These are phyloP conservation scores for Rhagoletis pomonella DNA, from an alignment of 1,140 invertebrate species.

Conservation along the genomic window DNA sequence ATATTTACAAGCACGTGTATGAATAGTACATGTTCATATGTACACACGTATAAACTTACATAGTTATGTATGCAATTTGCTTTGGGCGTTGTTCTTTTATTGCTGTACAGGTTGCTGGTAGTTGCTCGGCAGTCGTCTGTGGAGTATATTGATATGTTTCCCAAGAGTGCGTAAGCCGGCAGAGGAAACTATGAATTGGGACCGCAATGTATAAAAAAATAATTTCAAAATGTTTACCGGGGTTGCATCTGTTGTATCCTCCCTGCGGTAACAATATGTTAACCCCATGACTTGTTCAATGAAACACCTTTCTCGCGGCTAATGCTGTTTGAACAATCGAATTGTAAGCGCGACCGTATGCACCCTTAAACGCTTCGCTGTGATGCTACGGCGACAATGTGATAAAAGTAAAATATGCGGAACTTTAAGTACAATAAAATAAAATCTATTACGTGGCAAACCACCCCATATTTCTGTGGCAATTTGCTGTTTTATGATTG, in stretches of 20 bases:
- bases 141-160: constrained; percentile 63
- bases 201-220: constrained; percentile 56
- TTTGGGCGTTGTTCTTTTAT: constrained; percentile 38
- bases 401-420: constrained; percentile 40
- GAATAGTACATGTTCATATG: neutral
- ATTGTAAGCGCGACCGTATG: constrained; percentile 40
- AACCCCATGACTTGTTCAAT: constrained; percentile 67
- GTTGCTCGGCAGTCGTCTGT: neutral
- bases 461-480: constrained; percentile 74
- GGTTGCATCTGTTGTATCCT: constrained; percentile 54
- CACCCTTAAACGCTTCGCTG: constrained; percentile 42
- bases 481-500: constrained; percentile 73
- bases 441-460: constrained; percentile 74
- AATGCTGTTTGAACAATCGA: constrained; percentile 39
- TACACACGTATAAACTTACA: neutral
- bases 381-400: constrained; percentile 24
- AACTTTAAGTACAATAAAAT: constrained; percentile 66
- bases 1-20: neutral
- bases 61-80: neutral
- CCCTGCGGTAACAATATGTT: constrained; percentile 70
- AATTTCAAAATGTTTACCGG: constrained; percentile 50
- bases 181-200: constrained; percentile 52
- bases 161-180: constrained; percentile 63
- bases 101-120: constrained; percentile 33
- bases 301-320: constrained; percentile 52